Evolutionary conservation across 2,797 vertebrate species (phyloP), one percentile per base, ranked within the genome.

Genomic region (Neomorphus geoffroyi): DNA sequence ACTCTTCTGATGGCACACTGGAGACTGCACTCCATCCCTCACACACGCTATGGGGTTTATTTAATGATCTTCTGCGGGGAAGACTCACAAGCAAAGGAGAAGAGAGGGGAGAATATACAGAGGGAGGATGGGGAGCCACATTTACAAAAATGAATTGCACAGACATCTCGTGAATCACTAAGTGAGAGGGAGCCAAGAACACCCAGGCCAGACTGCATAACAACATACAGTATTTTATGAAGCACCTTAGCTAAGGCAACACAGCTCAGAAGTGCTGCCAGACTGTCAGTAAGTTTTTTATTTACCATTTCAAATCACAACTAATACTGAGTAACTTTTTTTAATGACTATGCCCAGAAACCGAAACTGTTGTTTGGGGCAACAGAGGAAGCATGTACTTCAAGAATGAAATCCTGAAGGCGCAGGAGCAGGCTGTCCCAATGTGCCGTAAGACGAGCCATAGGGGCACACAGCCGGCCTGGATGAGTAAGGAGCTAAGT

Each of bases 101-200:
- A 91, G 74, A 77, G 33, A 46, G 48, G 43, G 64, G 27, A 56
- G 69, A 85, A 84, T 48, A 72, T 37, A 72, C 7, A 72, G 80
- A n/a, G 46, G 83, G 56, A 62, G 50, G 51, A 10, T 56, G 24
- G 46, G 93, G 66, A 71, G 79, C 26, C 51, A 67, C 77, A 64
- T 69, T 92, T 95, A 90, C 83, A 91, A 93, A 97, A 97, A 96
- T 86, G 73, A 96, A 96, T 94, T 95, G 95, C 95, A 60, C 91
- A 97, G 97, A 96, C 92, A 92, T 95, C 92, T 86, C 92, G 94
- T 96, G 95, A 97, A 97, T 97, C 94, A 97, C 67, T 92, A 95
- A 93, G 92, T 85, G 94, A 85, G 94, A 94, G 53, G 92, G 64
- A 94, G 94, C 93, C 91, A 95, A 89, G 94, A 96, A 94, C 88